Percentiles rank a stretch among this genome's conserved stretches.
Conservation (phyloP, 2,888 invertebrate genomes). For the Cepaea hortensis region DNA sequence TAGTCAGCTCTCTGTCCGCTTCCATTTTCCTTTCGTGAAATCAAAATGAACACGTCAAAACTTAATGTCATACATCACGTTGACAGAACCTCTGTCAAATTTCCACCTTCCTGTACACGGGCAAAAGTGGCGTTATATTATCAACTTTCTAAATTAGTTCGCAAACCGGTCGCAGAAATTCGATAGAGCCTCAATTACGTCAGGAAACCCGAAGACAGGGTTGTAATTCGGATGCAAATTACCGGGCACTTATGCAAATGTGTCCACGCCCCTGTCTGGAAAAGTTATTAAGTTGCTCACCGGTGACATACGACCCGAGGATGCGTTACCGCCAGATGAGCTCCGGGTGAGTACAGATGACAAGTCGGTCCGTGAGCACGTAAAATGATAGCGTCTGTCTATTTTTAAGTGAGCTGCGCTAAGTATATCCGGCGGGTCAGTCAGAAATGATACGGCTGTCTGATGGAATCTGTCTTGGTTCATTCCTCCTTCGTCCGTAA, state of each 20-base stretch:
- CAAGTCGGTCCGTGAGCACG: background rate
- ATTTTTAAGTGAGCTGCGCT: background rate
- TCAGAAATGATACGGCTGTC: background rate
- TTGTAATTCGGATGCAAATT: slow-evolving; percentile 38
- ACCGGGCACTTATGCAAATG: slow-evolving; percentile 29
- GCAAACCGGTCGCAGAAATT: slow-evolving; percentile 17
- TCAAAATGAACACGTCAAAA: slow-evolving; percentile 19
- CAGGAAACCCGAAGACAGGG: background rate
- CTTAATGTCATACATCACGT: background rate
- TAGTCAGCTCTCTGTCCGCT: background rate
- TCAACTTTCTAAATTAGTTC: slow-evolving; percentile 27
- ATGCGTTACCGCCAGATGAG: background rate
- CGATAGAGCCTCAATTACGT: slow-evolving; percentile 17
- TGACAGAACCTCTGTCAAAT: slow-evolving; percentile 1
- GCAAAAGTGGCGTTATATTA: slow-evolving; percentile 2
- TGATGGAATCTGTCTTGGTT: background rate
- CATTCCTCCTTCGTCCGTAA: background rate
- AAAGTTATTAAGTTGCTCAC: background rate
- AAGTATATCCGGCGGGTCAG: too few species aligned
- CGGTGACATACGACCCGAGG: slow-evolving; percentile 13
- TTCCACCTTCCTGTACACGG: background rate
- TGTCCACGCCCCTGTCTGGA: background rate
- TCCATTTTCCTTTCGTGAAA: background rate
- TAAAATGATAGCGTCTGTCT: background rate
- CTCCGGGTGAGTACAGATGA: background rate